Conservation (phyloP, 2,888 invertebrate genomes). For the Cynaeus angustus region DNA sequence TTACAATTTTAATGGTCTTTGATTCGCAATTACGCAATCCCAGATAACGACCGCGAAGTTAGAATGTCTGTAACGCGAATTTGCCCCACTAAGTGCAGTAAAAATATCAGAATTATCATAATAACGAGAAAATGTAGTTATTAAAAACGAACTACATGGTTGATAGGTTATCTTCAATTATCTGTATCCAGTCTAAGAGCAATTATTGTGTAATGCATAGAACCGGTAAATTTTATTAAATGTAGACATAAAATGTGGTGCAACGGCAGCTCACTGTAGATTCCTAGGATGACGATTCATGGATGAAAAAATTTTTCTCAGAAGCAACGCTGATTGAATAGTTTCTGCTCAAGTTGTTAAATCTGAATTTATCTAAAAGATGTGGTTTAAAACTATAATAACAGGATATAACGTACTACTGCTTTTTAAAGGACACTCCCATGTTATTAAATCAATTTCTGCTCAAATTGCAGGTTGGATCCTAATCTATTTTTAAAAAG, state of each 20-base stretch:
- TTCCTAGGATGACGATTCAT: constrained; percentile 24
- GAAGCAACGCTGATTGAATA: constrained; percentile 19
- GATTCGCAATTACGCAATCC: constrained; percentile 33
- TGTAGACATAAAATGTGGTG: constrained; percentile 28
- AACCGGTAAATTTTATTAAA: constrained; percentile 42
- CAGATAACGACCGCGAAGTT: constrained; percentile 20
- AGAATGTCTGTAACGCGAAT: constrained; percentile 22
- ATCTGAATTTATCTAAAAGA: constrained; percentile 32
- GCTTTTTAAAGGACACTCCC: constrained; percentile 41
- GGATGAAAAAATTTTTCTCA: constrained; percentile 25
- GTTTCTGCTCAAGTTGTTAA: constrained; percentile 7
- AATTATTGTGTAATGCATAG: constrained; percentile 39
- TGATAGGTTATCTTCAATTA: constrained; percentile 41
- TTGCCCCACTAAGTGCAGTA: constrained; percentile 30
- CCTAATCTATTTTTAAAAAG: constrained; percentile 44
- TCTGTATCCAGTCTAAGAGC: constrained; percentile 37
- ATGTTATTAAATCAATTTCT: constrained; percentile 46
- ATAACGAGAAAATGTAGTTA: constrained; percentile 35
- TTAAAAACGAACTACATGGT: constrained; percentile 22
- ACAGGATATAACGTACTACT: constrained; percentile 37
- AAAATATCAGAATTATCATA: constrained; percentile 31
- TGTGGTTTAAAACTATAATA: constrained; percentile 38
- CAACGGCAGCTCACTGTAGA: constrained; percentile 18
- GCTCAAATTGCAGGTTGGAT: constrained; percentile 36
- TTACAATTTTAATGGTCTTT: constrained; percentile 30